Base-by-base conservation (phyloP, 2,888 invertebrate species). In the Agrochola litura region DNA sequence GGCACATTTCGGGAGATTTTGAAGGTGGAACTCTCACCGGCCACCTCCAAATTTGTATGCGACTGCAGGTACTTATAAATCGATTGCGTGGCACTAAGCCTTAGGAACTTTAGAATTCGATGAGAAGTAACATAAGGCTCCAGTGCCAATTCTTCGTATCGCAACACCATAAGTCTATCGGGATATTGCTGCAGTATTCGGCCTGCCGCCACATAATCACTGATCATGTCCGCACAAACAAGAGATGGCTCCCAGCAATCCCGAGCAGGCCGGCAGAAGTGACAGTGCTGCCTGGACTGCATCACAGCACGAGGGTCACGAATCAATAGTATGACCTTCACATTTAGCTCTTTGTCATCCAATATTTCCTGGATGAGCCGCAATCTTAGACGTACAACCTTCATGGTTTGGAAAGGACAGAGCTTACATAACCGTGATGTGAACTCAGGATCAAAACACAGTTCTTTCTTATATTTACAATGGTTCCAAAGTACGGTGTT, bases 351-450 rank as follows among this genome's bases (percentile, higher is more conserved):
- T 94, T 97, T 96, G 93, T 98, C 98, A 85, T 97, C 96, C 76
- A 99, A 95, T 72, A 99, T 95, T 82, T 97, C 97, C 90, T 98
- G 98, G 67, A 98, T 97, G 22, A 98, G 97, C 80, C 97, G 97
- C 88, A 99, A 97, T 82, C 98, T 97, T 89, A 99, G 94, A 80
- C 99, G 97, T 43, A 99, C 99, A 83, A 98, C 97, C 94, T 99
- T 99, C 98, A 99, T 98, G 85, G 98, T 98, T 93, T 99, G 99
- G 93, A 99, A 98, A 19, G 99, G 99, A 94, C 98, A 99, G 87
- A 98, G 96, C 92, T 97, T 97, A 96, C 99, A 99, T 95, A 98
- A 98, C 84, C 97, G 97, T 76, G 97, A 97, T 77, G 98, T 97
- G 95, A 99, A 99, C 64, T 97, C 95, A 84, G 95, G 91, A 92